Conservation (phyloP, 1,140 invertebrate genomes). For the Solenopsis invicta region DNA sequence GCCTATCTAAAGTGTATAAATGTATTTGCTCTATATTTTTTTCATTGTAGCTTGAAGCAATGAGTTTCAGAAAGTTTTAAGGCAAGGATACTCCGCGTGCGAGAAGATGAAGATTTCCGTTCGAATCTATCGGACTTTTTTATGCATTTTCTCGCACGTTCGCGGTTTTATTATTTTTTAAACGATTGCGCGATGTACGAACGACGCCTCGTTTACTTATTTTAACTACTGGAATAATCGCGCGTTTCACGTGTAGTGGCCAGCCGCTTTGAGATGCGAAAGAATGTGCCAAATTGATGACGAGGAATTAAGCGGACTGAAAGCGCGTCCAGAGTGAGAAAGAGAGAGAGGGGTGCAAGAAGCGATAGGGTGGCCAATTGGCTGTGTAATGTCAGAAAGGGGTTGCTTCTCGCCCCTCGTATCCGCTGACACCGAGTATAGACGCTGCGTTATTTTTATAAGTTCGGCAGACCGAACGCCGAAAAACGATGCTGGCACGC, state of each 20-base stretch:
- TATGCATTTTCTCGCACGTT: background rate
- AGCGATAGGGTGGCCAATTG: conserved; percentile 85
- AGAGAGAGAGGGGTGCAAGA: conserved; percentile 75
- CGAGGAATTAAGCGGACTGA: conserved; percentile 67
- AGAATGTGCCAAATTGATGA: conserved; percentile 71
- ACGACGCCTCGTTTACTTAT: conserved; percentile 4
- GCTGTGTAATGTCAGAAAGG: conserved; percentile 85
- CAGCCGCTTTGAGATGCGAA: conserved; percentile 49
- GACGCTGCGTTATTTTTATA: conserved; percentile 44
- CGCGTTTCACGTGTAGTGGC: conserved; percentile 28
- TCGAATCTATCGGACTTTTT: background rate
- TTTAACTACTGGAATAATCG: conserved; percentile 43
- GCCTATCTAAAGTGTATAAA: background rate
- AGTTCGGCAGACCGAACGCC: conserved; percentile 51
- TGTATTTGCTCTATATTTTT: background rate
- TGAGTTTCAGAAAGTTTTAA: background rate
- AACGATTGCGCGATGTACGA: background rate
- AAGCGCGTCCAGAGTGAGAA: conserved; percentile 54
- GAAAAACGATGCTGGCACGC: conserved; percentile 37
- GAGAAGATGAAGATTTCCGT: background rate
- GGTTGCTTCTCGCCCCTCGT: conserved; percentile 77
- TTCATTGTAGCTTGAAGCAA: background rate
- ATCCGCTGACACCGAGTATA: conserved; percentile 32
- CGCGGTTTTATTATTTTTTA: background rate
- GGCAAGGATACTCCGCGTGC: too few species aligned